Evolutionary conservation across 2,113 vertebrate species (phyloP).

Genomic region (Sander lucioperca): DNA sequence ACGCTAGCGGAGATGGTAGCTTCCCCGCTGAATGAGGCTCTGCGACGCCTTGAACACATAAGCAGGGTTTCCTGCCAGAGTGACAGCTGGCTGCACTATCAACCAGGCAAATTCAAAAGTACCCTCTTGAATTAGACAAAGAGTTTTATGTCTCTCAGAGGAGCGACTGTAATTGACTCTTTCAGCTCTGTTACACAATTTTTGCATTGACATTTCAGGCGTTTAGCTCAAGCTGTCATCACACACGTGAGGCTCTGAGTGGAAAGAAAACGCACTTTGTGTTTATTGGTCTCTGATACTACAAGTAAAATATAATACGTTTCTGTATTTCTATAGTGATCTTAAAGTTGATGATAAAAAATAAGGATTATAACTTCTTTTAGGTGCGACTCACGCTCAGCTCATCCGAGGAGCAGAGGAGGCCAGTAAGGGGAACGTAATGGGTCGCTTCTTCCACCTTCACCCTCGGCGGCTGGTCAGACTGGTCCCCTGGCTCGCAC

Average conservation of each 20-base stretch:
- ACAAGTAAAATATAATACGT: background rate
- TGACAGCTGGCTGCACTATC: slow-evolving; percentile 61
- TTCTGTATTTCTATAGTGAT: background rate
- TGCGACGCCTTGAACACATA: slow-evolving; percentile 25
- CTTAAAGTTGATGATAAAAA: background rate
- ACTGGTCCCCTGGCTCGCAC: slow-evolving; percentile 79
- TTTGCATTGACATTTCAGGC: slow-evolving; percentile 32
- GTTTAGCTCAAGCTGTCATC: slow-evolving; percentile 15
- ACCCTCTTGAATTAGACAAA: slow-evolving; percentile 60
- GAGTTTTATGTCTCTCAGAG: slow-evolving; percentile 54
- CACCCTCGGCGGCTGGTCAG: slow-evolving; percentile 74
- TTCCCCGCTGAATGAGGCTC: slow-evolving; percentile 11
- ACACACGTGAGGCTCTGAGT: background rate
- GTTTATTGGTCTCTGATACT: background rate
- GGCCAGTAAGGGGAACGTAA: slow-evolving; percentile 75
- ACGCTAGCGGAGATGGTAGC: slow-evolving; percentile 21
- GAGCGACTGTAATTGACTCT: slow-evolving; percentile 53
- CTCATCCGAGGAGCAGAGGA: slow-evolving; percentile 79
- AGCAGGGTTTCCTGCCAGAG: slow-evolving; percentile 17
- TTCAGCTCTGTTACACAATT: slow-evolving; percentile 35
- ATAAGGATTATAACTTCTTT: background rate
- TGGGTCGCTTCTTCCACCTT: slow-evolving; percentile 81
- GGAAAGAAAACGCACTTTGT: background rate
- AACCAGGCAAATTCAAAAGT: slow-evolving; percentile 39
- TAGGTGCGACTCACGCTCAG: slow-evolving; percentile 85